Base-by-base conservation (phyloP, 2,797 vertebrate genomes). In the Poeciliopsis presidionis region DNA sequence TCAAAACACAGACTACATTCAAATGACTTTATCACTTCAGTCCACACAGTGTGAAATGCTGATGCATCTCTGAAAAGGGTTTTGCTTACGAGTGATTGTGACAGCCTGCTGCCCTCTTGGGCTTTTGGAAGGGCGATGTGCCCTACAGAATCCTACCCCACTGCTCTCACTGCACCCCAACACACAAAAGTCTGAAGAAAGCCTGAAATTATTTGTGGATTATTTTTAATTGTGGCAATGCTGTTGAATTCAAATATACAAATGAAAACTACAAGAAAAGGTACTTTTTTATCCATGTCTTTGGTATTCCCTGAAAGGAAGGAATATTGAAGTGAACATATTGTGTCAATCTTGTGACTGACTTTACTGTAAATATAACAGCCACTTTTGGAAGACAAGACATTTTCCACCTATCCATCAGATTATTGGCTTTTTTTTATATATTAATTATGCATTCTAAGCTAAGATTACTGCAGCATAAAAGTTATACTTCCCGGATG, bases 121-220 rank as follows among this genome's bases (percentile, higher is more conserved):
- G 83, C 77, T 73, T 81, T 86, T 84, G 80, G 81, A 84, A 92
- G 91, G 90, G 84, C 89, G 88, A 73, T 75, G 61, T 79, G 89
- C 80, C 92, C 87, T 87, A 87, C 86, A 88, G 89, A 87, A 86
- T 76, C 85, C 63, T 86, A 76, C 81, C 85, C 59, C 85, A 76
- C 80, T 90, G 90, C 89, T 89, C 86, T 83, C 84, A 81, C 85
- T 49, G 51, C 75, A 80, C 72, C 86, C 74, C 49, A 84, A 72
- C 70, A 86, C 72, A 88, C 63, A 16, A 74, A 74, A 83, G 72
- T 78, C 81, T 76, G 88, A 84, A 90, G 87, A 86, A 93, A 90
- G 87, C 84, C 91, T 85, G 95, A 96, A 96, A 94, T 95, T 83
- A 94, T 95, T 91, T 93, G 85, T 84, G 49, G 81, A 86, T 91